Evolutionary conservation across 1,140 invertebrate species (phyloP), one percentile per base, ranked within the genome.

Genomic region (Diabrotica undecimpunctata): DNA sequence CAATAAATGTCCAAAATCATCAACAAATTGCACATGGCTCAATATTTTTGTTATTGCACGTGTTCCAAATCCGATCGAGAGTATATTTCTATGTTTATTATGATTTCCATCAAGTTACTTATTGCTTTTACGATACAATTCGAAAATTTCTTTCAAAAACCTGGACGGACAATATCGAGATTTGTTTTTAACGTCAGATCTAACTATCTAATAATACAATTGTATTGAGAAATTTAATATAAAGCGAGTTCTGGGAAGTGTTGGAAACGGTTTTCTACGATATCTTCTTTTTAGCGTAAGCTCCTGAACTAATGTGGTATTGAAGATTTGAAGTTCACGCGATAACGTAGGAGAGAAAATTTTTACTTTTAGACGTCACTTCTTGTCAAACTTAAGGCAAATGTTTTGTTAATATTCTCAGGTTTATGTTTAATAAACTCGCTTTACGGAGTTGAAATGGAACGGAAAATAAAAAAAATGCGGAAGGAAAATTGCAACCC

Each of bases 111-210:
- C 53, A 13, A 60, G 14, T 10, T 10, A 60, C 50, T 60, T 50
- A 46, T 60, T 38, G 38, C 50, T 14, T 51, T 57, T 25, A 11
- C 38, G 12, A 12, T 61, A 14, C 36, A 41, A 61, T 52, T 51
- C 41, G 5, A 55, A 55, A n/a, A 55, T 25, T 25, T 25, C 25
- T 25, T 25, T 25, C 25, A 25, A 25, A 59, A 61, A 56, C 35
- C 50, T 59, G 66, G 62, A 58, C 65, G 53, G 62, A 67, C 41
- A 8, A 46, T 46, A 46, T 61, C 55, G 54, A 62, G 62, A 66
- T 61, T 54, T 39, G n/a, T 53, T 61, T 60, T 61, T 11, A 51
- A 65, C 4, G 50, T 62, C 61, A 62, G 65, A 60, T 62, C 65
- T 46, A 46, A 46, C 41, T 46, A n/a, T 46, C 25, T 25, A 25